A percentile compares a stretch with the other conserved stretches of the same genome.
These are phyloP conservation scores for Phrynosoma blainvillii DNA, from an alignment of 2,113 vertebrate species.

Conservation along the genomic window DNA sequence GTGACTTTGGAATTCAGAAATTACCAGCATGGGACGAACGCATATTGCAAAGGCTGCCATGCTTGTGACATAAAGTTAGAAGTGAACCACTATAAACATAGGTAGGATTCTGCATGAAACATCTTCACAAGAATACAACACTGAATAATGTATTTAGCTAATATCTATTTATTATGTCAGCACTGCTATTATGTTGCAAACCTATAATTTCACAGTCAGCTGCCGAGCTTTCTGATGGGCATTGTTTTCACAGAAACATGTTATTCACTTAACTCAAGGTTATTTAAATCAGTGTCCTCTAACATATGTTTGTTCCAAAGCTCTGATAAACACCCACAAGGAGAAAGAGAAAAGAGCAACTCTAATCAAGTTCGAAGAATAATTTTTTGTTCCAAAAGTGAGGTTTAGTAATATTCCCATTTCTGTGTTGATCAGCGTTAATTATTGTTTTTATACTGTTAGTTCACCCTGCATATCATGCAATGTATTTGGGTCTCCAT, in stretches of 20 bases:
- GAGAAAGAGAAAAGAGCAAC: neutral
- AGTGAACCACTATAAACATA: neutral
- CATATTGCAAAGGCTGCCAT: neutral
- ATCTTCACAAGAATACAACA: neutral
- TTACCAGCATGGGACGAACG: neutral
- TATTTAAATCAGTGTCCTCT: constrained; percentile 12
- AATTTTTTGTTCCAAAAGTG: constrained; percentile 27
- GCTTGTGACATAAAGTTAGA: neutral
- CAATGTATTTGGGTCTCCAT: too few species aligned
- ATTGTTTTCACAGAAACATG: constrained; percentile 57
- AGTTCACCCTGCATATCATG: neutral
- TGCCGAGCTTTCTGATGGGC: constrained; percentile 15
- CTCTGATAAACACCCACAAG: constrained; percentile 17
- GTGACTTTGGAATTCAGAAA: neutral
- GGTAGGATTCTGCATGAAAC: neutral
- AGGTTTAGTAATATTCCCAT: neutral
- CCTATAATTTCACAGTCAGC: constrained; percentile 35
- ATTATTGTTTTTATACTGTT: neutral
- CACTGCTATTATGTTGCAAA: constrained; percentile 3
- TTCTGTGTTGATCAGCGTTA: neutral
- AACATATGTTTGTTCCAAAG: neutral
- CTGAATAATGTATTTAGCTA: neutral
- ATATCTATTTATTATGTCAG: neutral
- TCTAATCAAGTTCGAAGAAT: constrained; percentile 21
- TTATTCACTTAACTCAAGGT: constrained; percentile 45